A percentile compares a stretch with the other conserved stretches of the same genome.
These are phyloP conservation scores for Cichladusa arquata DNA, from an alignment of 2,113 vertebrate species.

Conservation along the genomic window DNA sequence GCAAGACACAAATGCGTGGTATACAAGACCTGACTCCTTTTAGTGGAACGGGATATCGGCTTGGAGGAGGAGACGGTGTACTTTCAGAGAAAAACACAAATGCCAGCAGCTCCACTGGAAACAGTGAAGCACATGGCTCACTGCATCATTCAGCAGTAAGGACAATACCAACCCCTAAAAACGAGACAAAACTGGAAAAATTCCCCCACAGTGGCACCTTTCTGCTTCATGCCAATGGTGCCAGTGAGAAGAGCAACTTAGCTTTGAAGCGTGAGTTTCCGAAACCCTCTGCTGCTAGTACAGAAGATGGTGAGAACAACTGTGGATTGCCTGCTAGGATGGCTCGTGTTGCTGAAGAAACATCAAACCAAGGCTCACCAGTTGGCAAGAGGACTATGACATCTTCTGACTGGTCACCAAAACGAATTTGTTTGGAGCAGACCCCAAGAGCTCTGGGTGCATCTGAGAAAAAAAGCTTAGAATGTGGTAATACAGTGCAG, in stretches of 20 bases:
- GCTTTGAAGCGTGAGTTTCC: slow-evolving; percentile 42
- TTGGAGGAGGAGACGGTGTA: slow-evolving; percentile 69
- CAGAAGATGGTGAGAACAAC: slow-evolving; percentile 73
- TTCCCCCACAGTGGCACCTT: not conserved
- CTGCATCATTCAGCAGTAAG: not conserved
- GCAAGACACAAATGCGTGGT: slow-evolving; percentile 47
- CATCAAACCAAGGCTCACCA: not conserved
- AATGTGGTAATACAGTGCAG: not conserved
- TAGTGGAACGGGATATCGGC: slow-evolving; percentile 83
- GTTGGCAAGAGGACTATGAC: not conserved
- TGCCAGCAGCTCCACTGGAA: not conserved
- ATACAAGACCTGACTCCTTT: slow-evolving; percentile 80
- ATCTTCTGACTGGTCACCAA: not conserved
- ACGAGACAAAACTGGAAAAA: slow-evolving; percentile 22
- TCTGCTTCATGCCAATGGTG: not conserved
- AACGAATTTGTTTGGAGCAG: not conserved
- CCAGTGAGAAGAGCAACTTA: not conserved
- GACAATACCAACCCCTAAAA: not conserved
- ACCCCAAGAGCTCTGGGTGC: not conserved
- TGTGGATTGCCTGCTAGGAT: slow-evolving; percentile 77
- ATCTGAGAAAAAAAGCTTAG: not conserved
- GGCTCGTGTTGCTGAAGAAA: not conserved
- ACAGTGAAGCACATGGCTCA: not conserved
- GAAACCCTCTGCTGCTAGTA: slow-evolving; percentile 74
- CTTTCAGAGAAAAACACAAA: not conserved